A percentile compares a stretch with the other conserved stretches of the same genome.
Evolutionary conservation across 1,140 invertebrate species (phyloP).

Genomic region (Drosophila obscura): DNA sequence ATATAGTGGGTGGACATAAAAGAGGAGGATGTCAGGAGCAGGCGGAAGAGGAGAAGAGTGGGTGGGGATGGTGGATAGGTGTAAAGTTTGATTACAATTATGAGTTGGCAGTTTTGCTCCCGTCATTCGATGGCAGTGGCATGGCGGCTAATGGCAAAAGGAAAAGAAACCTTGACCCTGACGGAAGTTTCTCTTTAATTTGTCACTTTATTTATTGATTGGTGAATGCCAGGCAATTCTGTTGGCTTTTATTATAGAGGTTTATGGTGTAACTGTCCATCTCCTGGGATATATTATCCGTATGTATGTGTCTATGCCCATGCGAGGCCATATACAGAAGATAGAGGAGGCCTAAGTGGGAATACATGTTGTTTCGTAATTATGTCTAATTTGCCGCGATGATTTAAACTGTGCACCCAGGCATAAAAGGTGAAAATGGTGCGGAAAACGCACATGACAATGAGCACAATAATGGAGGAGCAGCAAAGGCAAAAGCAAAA

Average conservation of each 20-base stretch:
- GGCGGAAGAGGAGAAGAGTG: neutral
- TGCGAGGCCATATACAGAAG: no score
- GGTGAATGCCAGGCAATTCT: neutral
- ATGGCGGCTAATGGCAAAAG: slow-evolving; percentile 15
- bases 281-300: no score
- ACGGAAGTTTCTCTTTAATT: slow-evolving; percentile 28
- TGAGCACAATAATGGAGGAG: slow-evolving; percentile 40
- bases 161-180: slow-evolving; percentile 5
- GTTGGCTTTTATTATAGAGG: no score
- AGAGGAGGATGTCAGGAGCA: neutral
- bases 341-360: slow-evolving; percentile 50
- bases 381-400: slow-evolving; percentile 76
- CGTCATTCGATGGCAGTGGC: neutral
- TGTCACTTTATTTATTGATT: slow-evolving; percentile 40
- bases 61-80: slow-evolving; percentile 27
- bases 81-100: slow-evolving; percentile 78
- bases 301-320: no score
- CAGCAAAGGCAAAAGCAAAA: no score
- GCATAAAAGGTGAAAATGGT: slow-evolving; percentile 69
- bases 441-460: slow-evolving; percentile 62
- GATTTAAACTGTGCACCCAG: slow-evolving; percentile 71
- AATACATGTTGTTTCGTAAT: slow-evolving; percentile 76
- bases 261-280: no score
- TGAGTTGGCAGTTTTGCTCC: slow-evolving; percentile 56
- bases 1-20: slow-evolving; percentile 12